Conservation (phyloP, 2,113 vertebrate species). For the Panthera tigris region DNA sequence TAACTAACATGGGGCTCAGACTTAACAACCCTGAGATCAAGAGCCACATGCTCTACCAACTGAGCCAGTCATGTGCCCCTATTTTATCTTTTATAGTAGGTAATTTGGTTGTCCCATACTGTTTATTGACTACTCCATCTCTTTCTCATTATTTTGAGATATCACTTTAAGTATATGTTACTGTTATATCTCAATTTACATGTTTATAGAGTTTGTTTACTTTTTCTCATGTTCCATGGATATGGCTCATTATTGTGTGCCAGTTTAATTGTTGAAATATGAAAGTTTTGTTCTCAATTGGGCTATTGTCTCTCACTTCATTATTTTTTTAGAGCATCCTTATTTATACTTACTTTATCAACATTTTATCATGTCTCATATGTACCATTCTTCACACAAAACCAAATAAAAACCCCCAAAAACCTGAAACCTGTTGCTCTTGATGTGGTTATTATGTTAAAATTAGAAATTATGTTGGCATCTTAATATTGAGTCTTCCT, state of each 20-base stretch:
- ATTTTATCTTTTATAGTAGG: not conserved
- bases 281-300: not conserved
- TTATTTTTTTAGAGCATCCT: not conserved
- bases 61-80: not conserved
- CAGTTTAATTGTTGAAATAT: not conserved
- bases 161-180: not conserved
- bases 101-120: not conserved
- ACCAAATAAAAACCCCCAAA: not conserved
- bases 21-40: not conserved
- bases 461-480: not conserved
- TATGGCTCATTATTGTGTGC: not conserved
- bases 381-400: not conserved
- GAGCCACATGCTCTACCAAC: not conserved
- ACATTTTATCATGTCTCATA: not conserved
- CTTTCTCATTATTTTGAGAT: not conserved
- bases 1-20: not conserved
- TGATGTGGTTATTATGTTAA: not conserved
- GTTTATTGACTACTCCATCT: not conserved
- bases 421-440: not conserved
- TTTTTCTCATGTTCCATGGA: not conserved
- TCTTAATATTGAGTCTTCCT: not conserved
- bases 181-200: not conserved
- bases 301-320: not conserved
- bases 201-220: not conserved
- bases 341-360: not conserved